Conservation (phyloP, 2,888 invertebrate species). For the Apotomis turbidana region DNA sequence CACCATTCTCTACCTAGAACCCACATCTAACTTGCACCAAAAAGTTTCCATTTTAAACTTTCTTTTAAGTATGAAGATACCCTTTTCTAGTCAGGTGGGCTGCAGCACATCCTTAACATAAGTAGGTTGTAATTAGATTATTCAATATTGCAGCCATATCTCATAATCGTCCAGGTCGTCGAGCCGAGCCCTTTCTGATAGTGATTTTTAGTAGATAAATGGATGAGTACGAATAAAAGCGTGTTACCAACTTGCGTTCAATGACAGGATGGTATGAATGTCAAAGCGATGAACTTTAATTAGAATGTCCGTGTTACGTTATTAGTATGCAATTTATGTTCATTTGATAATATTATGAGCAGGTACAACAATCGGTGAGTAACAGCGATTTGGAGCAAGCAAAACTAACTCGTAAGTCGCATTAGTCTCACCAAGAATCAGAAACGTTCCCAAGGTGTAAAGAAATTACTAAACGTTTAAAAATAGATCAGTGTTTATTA, state of each 20-base stretch:
- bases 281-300: constrained; percentile 84
- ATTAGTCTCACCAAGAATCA: constrained; percentile 80
- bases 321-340: constrained; percentile 79
- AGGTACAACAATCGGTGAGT: constrained; percentile 66
- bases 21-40: constrained; percentile 82
- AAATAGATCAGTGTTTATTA: constrained; percentile 84
- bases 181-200: constrained; percentile 80
- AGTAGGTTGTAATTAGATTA: constrained; percentile 62
- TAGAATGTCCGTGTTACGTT: constrained; percentile 82
- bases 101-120: constrained; percentile 32
- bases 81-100: constrained; percentile 15
- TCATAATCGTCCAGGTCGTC: constrained; percentile 66
- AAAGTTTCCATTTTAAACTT: constrained; percentile 61
- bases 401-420: constrained; percentile 74
- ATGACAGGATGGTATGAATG: constrained; percentile 82
- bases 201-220: constrained; percentile 75
- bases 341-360: constrained; percentile 64
- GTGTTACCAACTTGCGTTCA: constrained; percentile 75
- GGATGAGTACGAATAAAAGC: constrained; percentile 73
- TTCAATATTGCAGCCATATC: constrained; percentile 78
- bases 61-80: constrained; percentile 59
- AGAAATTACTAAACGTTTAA: constrained; percentile 84
- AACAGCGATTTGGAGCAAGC: constrained; percentile 74
- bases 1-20: constrained; percentile 83
- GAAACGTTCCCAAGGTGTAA: constrained; percentile 80